Evolutionary conservation across 2,888 invertebrate species (phyloP), one percentile per base, ranked within the genome.

Genomic region (Lymantria dispar): DNA sequence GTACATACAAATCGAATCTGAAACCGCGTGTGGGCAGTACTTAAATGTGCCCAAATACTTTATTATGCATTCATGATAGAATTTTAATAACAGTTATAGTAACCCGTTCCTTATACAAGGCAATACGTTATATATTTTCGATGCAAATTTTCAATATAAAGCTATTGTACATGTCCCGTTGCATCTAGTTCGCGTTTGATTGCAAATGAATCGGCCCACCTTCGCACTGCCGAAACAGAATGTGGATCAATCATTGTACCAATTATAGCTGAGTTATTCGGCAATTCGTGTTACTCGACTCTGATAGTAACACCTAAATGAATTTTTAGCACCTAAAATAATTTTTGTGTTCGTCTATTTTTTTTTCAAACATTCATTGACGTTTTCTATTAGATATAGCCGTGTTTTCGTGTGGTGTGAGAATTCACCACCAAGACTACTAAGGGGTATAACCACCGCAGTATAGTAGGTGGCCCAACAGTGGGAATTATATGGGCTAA

Each of bases 41-140:
- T 47, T 31, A 51, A 44, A 2, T 45, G 45, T 41, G 42, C 48
- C 55, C 54, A 45, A 40, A 22, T n/a, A n/a, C 45, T 56, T 58
- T 45, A 60, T 62, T 66, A 65, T 68, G 68, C 60, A 70, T 71
- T 60, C 65, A 54, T 43, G 40, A 45, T 62, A 60, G 60, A 22
- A 59, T 60, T 68, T 62, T 52, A 50, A 40, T 60, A 56, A 63
- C 64, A 46, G 58, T 65, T 58, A 52, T 60, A 71, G 60, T 42
- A 54, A 11, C 59, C 56, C 48, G 55, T 50, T 57, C 57, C 48
- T 56, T 64, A 59, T 60, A 46, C 43, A 45, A 48, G 15, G 54
- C 29, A 29, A 10, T 56, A 50, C 47, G 58, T 43, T 54, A 53
- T 55, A 52, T 54, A 57, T 58, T 55, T 22, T 61, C 53, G 7